Percentiles rank a stretch among this genome's conserved stretches.
Evolutionary conservation across 2,113 vertebrate genomes (phyloP).

Genomic region (Abramis brama): DNA sequence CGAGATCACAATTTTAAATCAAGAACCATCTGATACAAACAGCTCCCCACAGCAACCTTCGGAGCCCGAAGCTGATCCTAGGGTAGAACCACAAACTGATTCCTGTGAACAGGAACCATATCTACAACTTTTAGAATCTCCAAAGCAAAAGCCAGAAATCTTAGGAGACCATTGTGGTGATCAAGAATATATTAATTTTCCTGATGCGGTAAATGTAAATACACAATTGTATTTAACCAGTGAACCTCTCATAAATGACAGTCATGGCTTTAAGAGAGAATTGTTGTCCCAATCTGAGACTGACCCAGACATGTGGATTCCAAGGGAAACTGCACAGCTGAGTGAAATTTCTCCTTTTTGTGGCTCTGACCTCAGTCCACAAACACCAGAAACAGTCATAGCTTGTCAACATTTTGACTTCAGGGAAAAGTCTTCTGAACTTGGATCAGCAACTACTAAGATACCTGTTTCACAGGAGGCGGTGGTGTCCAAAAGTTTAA

Average conservation of each 20-base stretch:
- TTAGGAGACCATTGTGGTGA: background rate
- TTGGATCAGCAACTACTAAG: conserved; percentile 27
- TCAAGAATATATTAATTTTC: background rate
- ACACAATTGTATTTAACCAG: background rate
- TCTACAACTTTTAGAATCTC: conserved; percentile 25
- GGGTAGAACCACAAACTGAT: background rate
- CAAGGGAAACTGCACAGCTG: conserved; percentile 37
- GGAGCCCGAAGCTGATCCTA: conserved; percentile 5
- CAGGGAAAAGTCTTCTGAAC: conserved; percentile 52
- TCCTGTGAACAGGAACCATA: conserved; percentile 26
- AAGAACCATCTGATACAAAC: conserved; percentile 20
- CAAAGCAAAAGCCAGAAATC: background rate
- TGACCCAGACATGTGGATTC: conserved; percentile 35
- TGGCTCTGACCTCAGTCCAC: conserved; percentile 60
- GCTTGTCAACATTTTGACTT: conserved; percentile 63
- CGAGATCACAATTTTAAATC: conserved; percentile 38
- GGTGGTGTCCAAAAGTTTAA: background rate
- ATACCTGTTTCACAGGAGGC: background rate
- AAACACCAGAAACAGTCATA: conserved; percentile 61
- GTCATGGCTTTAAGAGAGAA: background rate
- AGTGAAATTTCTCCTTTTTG: conserved; percentile 59
- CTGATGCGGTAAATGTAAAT: background rate
- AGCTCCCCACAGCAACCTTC: conserved; percentile 9
- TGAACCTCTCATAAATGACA: background rate
- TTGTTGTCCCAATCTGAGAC: background rate